A percentile compares a stretch with the other conserved stretches of the same genome.
Evolutionary conservation across 2,797 vertebrate species (phyloP).

Genomic region (Harpagifer antarcticus): DNA sequence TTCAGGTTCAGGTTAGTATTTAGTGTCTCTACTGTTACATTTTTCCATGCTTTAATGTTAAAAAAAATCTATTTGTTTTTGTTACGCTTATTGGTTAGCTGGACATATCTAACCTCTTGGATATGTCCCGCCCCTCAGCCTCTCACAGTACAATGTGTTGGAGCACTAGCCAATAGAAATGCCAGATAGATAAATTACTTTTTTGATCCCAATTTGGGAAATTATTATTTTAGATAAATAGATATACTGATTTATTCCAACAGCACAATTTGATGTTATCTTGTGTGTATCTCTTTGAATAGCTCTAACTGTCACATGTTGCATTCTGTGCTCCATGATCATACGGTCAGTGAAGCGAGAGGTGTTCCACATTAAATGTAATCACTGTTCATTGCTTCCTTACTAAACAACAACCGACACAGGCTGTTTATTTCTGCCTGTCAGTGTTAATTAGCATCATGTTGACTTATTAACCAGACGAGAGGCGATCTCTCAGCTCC

Average conservation of each 20-base stretch:
- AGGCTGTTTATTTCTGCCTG: slow-evolving; percentile 11
- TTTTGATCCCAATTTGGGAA: too few relatives aligned
- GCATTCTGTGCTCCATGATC: not conserved
- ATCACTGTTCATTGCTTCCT: slow-evolving; percentile 37
- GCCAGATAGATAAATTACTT: too few relatives aligned
- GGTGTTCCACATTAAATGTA: not conserved
- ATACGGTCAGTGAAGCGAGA: not conserved
- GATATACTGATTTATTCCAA: not conserved
- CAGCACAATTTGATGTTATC: not conserved
- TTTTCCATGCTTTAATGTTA: too few relatives aligned
- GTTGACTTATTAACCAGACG: slow-evolving; percentile 51
- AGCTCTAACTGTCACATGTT: not conserved
- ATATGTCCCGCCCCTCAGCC: too few relatives aligned
- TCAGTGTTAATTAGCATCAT: slow-evolving; percentile 58
- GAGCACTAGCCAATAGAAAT: too few relatives aligned
- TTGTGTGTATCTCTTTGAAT: not conserved
- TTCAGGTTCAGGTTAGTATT: too few relatives aligned
- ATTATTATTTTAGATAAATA: too few relatives aligned
- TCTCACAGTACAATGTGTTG: too few relatives aligned
- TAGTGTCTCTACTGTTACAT: too few relatives aligned
- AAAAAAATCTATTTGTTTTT: too few relatives aligned
- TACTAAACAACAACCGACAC: slow-evolving; percentile 20
- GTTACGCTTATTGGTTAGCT: too few relatives aligned
- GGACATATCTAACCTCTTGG: too few relatives aligned
- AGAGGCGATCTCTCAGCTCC: slow-evolving; percentile 29